Evolutionary conservation across 2,888 invertebrate genomes (phyloP), one percentile per base, ranked within the genome.

Genomic region (Catocala nupta): DNA sequence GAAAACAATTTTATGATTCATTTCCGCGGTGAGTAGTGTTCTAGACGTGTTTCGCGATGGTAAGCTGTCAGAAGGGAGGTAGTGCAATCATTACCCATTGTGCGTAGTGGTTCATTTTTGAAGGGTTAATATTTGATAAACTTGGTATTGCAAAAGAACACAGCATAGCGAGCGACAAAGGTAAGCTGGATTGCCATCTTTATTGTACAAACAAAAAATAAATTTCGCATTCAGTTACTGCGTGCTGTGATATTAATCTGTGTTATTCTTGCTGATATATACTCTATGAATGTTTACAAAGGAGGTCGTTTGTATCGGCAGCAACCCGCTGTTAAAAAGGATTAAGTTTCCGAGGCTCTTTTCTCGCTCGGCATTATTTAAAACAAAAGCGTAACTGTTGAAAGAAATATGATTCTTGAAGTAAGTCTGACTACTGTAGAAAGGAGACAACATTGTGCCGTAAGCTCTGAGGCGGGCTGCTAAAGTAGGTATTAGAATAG

Each of bases 321-420:
- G 64, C 52, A 59, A 49, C 51, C 63, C 54, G 71, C 71, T 73
- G 62, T 75, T 65, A 63, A 67, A 76, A 50, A 63, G 71, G 80
- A 81, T 85, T 82, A 84, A 81, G 79, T 82, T 80, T 77, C 80
- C 67, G 63, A 56, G 52, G 64, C 67, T 69, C 65, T 63, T 48
- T 54, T 50, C 55, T 69, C 55, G 62, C 57, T 69, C 51, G 43
- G 55, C 61, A 63, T 66, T 65, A 70, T 70, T 71, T 68, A 65
- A 77, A 73, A 79, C 70, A 75, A 73, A 74, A 69, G 72, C 63
- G 56, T 58, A 59, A 59, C 64, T 68, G 69, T 73, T 75, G 57
- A 65, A 65, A 65, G 70, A 76, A 78, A 79, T 78, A 68, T 75
- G 75, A 76, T 70, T 70, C 77, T 73, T 70, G 56, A 59, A 65